Conservation (phyloP, 2,113 vertebrate genomes). For the Mystacornis crossleyi region DNA sequence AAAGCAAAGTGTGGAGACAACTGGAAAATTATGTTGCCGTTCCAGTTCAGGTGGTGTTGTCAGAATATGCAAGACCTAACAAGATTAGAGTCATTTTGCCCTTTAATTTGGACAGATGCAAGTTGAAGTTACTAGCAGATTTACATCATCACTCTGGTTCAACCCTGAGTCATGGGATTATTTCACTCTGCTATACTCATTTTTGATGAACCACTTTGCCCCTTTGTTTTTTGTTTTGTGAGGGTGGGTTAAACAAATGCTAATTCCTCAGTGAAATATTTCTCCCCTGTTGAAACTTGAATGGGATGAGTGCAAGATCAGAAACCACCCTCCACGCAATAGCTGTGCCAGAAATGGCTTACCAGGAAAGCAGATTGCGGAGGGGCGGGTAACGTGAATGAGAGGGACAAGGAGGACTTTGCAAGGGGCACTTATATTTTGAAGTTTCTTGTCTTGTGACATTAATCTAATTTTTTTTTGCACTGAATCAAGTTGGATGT, state of each 20-base stretch:
- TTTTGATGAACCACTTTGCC: neutral
- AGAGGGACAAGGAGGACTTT: neutral
- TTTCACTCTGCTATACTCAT: neutral
- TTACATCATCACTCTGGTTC: constrained; percentile 15
- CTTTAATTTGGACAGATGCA: constrained; percentile 49
- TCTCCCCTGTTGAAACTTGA: constrained; percentile 46
- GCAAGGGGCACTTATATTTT: neutral
- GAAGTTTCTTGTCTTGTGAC: neutral
- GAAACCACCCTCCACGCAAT: neutral
- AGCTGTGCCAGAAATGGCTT: neutral
- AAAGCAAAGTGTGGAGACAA: constrained; percentile 27
- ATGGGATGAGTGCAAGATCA: neutral
- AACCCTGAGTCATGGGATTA: constrained; percentile 43
- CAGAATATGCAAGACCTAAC: constrained; percentile 47
- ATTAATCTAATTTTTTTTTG: neutral
- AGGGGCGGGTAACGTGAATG: neutral
- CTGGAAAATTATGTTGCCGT: constrained; percentile 36
- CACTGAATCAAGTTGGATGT: neutral
- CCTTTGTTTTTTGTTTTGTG: neutral
- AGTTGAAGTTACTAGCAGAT: constrained; percentile 8
- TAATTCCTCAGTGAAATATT: constrained; percentile 1
- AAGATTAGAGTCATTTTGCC: constrained; percentile 28
- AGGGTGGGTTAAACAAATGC: constrained; percentile 10
- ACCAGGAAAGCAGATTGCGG: neutral
- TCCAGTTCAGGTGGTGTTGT: constrained; percentile 40